phyloP scores from a whole-genome alignment of 2,113 vertebrate genomes.

The Lophius piscatorius region DNA sequence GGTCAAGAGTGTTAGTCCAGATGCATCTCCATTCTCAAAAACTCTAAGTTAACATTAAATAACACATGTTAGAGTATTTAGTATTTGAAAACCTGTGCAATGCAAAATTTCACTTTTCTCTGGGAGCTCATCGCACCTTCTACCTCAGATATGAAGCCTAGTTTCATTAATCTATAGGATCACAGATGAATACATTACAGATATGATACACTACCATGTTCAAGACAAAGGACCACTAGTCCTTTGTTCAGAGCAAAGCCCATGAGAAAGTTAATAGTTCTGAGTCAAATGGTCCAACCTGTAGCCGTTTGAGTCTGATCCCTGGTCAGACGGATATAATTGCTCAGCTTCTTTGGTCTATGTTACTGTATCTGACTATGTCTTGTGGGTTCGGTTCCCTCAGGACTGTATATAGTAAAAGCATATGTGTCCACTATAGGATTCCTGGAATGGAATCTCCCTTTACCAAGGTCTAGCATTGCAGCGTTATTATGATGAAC shows the following conservation, averaged over 20 bases:
- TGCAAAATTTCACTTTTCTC: no score
- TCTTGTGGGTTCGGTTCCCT: conserved; percentile 37
- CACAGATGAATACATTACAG: no score
- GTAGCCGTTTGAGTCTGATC: conserved; percentile 38
- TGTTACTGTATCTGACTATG: conserved; percentile 58
- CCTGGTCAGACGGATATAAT: conserved; percentile 45
- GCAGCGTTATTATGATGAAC: conserved; percentile 52
- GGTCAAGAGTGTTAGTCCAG: conserved; percentile 24
- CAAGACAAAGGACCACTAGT: neutral
- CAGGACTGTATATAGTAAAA: conserved; percentile 55
- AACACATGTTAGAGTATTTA: conserved; percentile 19
- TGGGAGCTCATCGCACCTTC: no score
- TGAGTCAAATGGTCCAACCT: conserved; percentile 29
- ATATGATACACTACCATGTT: no score
- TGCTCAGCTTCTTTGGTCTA: conserved; percentile 32
- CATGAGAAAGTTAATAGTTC: conserved; percentile 6
- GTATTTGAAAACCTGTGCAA: conserved; percentile 10
- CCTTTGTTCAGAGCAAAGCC: conserved; percentile 8
- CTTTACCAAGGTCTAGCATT: conserved; percentile 37
- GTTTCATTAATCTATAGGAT: no score
- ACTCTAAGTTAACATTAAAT: conserved; percentile 27
- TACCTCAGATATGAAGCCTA: no score
- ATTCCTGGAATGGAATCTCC: conserved; percentile 59
- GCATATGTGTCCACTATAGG: conserved; percentile 64
- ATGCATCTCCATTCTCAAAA: conserved; percentile 22